Evolutionary conservation across 1,140 invertebrate species (phyloP).

Genomic region (Theocolax elegans): DNA sequence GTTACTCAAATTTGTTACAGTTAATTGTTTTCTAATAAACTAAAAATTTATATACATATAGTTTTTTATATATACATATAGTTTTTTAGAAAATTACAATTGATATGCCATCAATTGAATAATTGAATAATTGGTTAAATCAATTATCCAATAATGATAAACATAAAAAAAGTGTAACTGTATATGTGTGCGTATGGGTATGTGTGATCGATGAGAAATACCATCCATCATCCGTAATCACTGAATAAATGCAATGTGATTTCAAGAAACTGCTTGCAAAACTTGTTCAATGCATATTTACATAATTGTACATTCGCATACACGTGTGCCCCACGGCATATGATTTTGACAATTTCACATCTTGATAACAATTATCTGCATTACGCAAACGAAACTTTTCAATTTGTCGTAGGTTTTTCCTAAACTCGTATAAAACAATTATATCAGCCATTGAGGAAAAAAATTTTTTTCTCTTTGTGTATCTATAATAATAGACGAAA

Average conservation of each 20-base stretch:
- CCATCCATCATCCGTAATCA: slow-evolving; percentile 5
- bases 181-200: too few relatives aligned
- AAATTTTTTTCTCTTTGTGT: too few relatives aligned
- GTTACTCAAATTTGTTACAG: too few relatives aligned
- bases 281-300: background rate
- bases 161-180: background rate
- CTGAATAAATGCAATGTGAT: background rate
- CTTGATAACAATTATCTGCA: slow-evolving; percentile 16
- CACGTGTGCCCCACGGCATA: background rate
- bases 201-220: background rate
- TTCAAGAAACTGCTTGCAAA: background rate
- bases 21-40: too few relatives aligned
- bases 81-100: too few relatives aligned
- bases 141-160: background rate
- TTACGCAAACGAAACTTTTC: slow-evolving; percentile 11
- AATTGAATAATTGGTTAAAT: background rate
- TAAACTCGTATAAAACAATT: too few relatives aligned
- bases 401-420: background rate
- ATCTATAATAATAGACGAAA: too few relatives aligned
- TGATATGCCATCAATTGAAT: too few relatives aligned
- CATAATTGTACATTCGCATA: slow-evolving; percentile 12
- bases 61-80: too few relatives aligned
- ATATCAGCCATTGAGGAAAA: too few relatives aligned
- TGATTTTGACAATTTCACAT: background rate
- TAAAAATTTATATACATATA: too few relatives aligned